Conservation (phyloP, 2,113 vertebrate species). For the Haemorhous mexicanus region DNA sequence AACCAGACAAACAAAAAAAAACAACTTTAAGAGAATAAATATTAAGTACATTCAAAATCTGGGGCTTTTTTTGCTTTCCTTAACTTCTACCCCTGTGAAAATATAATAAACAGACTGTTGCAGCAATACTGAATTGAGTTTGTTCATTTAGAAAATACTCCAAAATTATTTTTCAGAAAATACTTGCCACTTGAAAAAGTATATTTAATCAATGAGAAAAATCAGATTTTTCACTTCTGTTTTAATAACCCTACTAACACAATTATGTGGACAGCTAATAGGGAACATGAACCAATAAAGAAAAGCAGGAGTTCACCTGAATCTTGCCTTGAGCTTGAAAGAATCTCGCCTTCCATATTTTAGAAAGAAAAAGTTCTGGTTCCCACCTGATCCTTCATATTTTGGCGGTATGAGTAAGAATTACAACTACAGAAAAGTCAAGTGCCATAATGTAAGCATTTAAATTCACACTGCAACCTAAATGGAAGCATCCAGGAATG, state of each 20-base stretch:
- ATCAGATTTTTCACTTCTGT: neutral
- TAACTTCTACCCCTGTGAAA: neutral
- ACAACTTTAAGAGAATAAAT: neutral
- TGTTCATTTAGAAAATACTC: neutral
- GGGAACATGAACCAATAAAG: neutral
- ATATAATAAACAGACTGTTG: neutral
- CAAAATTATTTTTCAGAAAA: neutral
- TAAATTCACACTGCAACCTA: neutral
- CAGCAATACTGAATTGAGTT: neutral
- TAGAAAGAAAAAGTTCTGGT: neutral
- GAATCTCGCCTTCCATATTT: neutral
- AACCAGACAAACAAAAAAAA: too few species aligned
- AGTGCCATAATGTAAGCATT: fast-evolving
- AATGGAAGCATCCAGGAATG: neutral
- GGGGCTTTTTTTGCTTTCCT: neutral
- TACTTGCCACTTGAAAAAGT: neutral
- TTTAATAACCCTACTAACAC: neutral
- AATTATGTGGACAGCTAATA: neutral
- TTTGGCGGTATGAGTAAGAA: neutral
- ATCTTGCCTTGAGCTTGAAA: neutral
- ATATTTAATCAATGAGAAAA: neutral
- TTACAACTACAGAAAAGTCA: neutral
- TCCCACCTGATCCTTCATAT: neutral
- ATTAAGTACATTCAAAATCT: neutral
- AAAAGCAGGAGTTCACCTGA: neutral